These are phyloP conservation scores for Salticus scenicus DNA, from an alignment of 2,888 invertebrate species.

Conservation along the genomic window DNA sequence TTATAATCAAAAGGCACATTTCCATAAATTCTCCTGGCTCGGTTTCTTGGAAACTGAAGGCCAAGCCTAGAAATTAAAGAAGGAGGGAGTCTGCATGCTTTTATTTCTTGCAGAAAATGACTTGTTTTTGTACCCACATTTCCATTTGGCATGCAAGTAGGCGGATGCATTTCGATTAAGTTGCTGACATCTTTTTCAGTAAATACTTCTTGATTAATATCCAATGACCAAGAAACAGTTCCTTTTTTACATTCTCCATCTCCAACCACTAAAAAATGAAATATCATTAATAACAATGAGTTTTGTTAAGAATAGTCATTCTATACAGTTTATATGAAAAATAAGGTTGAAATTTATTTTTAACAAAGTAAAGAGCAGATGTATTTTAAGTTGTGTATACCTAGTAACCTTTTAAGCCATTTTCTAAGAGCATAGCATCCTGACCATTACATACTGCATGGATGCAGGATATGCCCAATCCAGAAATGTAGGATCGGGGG, in stretches of 20 bases:
- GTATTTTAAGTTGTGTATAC: no score
- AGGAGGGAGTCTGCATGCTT: constrained; percentile 77
- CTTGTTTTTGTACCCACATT: constrained; percentile 79
- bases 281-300: no score
- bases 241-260: constrained; percentile 17
- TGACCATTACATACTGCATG: no score
- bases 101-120: constrained; percentile 77
- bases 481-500: no score
- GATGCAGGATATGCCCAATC: no score
- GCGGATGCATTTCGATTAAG: constrained; percentile 75
- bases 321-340: no score
- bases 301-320: no score
- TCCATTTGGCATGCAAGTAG: constrained; percentile 78
- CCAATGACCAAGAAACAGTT: constrained; percentile 73
- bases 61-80: constrained; percentile 77
- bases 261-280: background rate
- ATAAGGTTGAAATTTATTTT: no score
- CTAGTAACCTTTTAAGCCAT: no score
- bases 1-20: constrained; percentile 77
- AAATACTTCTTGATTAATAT: constrained; percentile 73
- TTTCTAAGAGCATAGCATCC: no score
- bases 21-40: constrained; percentile 76
- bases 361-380: no score
- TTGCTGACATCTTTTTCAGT: constrained; percentile 73
- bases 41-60: constrained; percentile 74